Conservation (phyloP, 2,888 invertebrate genomes). For the Polymixis lichenea region DNA sequence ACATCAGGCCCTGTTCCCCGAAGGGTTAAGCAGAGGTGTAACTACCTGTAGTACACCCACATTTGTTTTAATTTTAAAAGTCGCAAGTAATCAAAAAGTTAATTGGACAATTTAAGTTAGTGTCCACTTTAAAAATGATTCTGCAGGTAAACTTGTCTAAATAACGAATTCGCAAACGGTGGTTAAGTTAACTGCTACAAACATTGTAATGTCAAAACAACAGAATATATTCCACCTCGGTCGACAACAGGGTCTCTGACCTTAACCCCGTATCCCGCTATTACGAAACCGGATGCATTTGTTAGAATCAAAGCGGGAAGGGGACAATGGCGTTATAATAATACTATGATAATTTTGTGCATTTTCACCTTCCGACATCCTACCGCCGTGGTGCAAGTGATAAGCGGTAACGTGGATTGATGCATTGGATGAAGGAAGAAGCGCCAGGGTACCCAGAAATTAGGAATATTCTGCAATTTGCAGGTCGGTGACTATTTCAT, state of each 20-base stretch:
- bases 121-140: background rate
- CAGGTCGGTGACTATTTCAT: no score
- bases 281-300: constrained; percentile 73
- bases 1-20: no score
- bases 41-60: no score
- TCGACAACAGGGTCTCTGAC: constrained; percentile 46
- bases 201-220: background rate
- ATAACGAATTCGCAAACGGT: background rate
- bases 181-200: no score
- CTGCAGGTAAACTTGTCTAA: background rate
- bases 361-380: constrained; percentile 77
- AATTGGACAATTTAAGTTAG: no score
- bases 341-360: constrained; percentile 79
- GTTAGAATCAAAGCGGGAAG: constrained; percentile 65
- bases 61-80: background rate
- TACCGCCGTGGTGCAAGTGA: constrained; percentile 29
- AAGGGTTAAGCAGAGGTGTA: no score
- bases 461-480: no score
- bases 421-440: no score
- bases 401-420: background rate
- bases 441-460: no score
- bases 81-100: background rate
- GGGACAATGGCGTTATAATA: constrained; percentile 71
- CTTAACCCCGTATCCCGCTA: constrained; percentile 56
- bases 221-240: background rate